Conservation (phyloP, 2,797 vertebrate species). For the Rhabdomys pumilio region DNA sequence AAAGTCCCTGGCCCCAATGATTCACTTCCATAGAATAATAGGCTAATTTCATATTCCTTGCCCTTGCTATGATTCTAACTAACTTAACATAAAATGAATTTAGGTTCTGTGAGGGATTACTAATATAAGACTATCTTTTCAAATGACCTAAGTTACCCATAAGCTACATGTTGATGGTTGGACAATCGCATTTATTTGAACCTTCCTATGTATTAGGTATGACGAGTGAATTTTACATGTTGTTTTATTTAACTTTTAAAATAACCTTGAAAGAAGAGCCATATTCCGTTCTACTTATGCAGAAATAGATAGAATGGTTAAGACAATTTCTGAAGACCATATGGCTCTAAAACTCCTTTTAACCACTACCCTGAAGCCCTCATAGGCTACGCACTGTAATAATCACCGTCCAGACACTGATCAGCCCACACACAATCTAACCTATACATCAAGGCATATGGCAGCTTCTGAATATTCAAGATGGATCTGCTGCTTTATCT, state of each 20-base stretch:
- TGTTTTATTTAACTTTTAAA: constrained; percentile 15
- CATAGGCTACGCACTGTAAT: neutral
- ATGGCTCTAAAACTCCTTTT: neutral
- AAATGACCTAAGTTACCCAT: constrained; percentile 15
- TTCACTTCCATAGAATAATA: constrained; percentile 29
- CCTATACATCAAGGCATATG: neutral
- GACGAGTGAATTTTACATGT: neutral
- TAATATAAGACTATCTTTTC: neutral
- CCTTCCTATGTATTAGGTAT: neutral
- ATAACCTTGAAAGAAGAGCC: neutral
- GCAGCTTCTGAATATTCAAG: constrained; percentile 1
- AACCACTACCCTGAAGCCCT: neutral
- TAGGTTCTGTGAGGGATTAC: neutral
- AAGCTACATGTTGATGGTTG: neutral
- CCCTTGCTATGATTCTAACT: neutral
- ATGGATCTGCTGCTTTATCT: neutral
- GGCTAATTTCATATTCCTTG: neutral
- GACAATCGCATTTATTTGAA: constrained; percentile 26
- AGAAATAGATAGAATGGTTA: constrained; percentile 41
- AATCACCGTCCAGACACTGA: neutral
- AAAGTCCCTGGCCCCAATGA: neutral
- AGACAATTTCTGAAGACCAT: neutral
- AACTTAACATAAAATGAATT: constrained; percentile 40
- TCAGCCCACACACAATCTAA: neutral
- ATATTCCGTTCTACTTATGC: neutral